Conservation (phyloP, 2,113 vertebrate genomes). For the Pipa parva region DNA sequence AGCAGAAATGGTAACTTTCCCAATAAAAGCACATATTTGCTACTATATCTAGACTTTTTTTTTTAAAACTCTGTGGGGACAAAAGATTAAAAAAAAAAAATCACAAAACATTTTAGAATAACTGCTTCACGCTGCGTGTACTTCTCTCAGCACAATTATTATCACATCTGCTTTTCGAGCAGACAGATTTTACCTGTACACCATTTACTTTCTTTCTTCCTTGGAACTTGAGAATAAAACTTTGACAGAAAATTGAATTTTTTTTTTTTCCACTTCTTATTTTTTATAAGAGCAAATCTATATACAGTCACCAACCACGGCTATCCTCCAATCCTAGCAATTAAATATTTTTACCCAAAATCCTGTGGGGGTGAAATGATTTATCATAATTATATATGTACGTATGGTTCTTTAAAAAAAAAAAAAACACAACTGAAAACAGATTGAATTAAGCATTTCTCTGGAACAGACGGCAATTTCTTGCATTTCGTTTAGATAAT, state of each 20-base stretch:
- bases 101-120: constrained; percentile 32
- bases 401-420: background rate
- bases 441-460: background rate
- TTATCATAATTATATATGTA: background rate
- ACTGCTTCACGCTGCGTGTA: constrained; percentile 31
- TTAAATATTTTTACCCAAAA: background rate
- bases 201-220: constrained; percentile 16
- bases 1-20: too few relatives aligned
- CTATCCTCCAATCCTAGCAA: background rate
- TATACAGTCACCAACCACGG: too few relatives aligned
- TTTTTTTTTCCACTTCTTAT: too few relatives aligned
- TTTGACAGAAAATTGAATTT: background rate
- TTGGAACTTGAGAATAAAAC: constrained; percentile 18
- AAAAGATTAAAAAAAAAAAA: constrained; percentile 15
- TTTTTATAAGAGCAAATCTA: too few relatives aligned
- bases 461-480: background rate
- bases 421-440: background rate
- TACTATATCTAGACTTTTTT: constrained; percentile 2
- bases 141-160: constrained; percentile 25
- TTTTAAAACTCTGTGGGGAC: background rate
- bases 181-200: constrained; percentile 23
- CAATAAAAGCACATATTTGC: background rate
- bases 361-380: background rate
- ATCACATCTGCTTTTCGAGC: constrained; percentile 31
- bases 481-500: background rate